These are phyloP conservation scores for Hirtodrosophila alboralis DNA, from an alignment of 2,888 invertebrate species.

Conservation along the genomic window DNA sequence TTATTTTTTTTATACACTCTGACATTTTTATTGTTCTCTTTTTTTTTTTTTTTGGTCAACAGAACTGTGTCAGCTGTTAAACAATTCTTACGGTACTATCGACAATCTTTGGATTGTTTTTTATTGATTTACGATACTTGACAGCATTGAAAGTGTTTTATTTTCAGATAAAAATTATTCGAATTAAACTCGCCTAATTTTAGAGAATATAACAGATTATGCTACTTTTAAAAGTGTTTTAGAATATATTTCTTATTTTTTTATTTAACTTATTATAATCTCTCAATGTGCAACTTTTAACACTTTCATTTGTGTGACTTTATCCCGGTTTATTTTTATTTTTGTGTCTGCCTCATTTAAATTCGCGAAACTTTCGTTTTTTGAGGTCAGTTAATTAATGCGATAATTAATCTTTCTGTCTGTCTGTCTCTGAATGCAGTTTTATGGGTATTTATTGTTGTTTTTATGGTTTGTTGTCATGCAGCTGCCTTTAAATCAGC, in stretches of 20 bases:
- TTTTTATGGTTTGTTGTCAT: conserved; percentile 47
- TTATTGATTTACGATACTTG: conserved; percentile 44
- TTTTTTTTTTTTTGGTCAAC: conserved; percentile 3
- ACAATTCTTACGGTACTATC: conserved; percentile 64
- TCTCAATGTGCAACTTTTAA: conserved; percentile 1
- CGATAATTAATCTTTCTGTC: conserved; percentile 78
- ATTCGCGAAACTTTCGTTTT: conserved; percentile 77
- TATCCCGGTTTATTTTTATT: conserved; percentile 16
- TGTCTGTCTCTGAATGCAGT: conserved; percentile 31
- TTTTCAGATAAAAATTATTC: conserved; percentile 4
- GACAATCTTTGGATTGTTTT: conserved; percentile 43
- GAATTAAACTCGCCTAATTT: too few relatives aligned
- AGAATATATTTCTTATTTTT: too few relatives aligned
- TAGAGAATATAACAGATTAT: too few relatives aligned
- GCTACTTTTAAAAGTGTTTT: too few relatives aligned
- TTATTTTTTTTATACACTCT: conserved; percentile 34
- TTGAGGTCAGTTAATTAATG: conserved; percentile 82
- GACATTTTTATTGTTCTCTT: conserved; percentile 49
- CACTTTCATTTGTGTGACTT: conserved; percentile 51
- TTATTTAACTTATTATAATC: neutral
- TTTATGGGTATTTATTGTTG: conserved; percentile 43
- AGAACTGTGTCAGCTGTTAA: conserved; percentile 55
- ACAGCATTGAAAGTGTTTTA: conserved; percentile 19
- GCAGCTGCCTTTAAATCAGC: conserved; percentile 66
- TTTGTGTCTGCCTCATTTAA: conserved; percentile 23